Evolutionary conservation across 2,797 vertebrate species (phyloP).

Genomic region (Triplophysa yarkandensis): DNA sequence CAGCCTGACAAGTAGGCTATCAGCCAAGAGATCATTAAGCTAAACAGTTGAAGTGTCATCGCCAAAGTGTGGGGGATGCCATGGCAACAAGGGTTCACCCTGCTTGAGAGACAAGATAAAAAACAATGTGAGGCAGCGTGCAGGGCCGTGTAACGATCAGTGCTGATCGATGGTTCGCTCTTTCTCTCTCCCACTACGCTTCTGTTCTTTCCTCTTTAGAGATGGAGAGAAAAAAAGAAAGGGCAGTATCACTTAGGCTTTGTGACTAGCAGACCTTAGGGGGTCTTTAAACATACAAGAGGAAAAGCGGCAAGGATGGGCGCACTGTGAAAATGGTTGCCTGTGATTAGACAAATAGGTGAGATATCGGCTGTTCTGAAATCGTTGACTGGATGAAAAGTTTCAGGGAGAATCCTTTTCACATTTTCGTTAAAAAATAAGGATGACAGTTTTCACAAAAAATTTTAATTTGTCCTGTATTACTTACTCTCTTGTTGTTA

Average conservation of each 20-base stretch:
- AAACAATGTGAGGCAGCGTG: constrained; percentile 81
- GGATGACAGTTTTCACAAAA: too few relatives aligned
- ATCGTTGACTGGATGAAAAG: constrained; percentile 47
- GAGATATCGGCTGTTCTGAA: constrained; percentile 37
- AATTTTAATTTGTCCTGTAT: too few relatives aligned
- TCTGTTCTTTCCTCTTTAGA: constrained; percentile 51
- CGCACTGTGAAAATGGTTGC: constrained; percentile 44
- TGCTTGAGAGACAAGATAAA: constrained; percentile 77
- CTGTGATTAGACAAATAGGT: constrained; percentile 39
- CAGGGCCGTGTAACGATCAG: constrained; percentile 74
- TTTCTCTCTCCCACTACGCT: constrained; percentile 57
- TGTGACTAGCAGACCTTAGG: constrained; percentile 47
- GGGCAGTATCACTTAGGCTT: constrained; percentile 57
- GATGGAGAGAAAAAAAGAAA: constrained; percentile 53
- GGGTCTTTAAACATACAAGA: constrained; percentile 55
- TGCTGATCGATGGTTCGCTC: constrained; percentile 76
- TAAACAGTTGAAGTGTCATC: constrained; percentile 83
- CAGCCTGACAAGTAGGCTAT: constrained; percentile 82
- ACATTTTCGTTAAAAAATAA: not conserved
- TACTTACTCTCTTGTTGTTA: too few relatives aligned
- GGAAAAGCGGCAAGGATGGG: constrained; percentile 33
- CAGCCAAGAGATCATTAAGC: constrained; percentile 86
- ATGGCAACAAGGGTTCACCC: constrained; percentile 81
- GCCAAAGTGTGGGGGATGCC: constrained; percentile 74
- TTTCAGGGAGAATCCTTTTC: constrained; percentile 39